A percentile compares a stretch with the other conserved stretches of the same genome.
Evolutionary conservation across 2,888 invertebrate genomes (phyloP).

Genomic region (Hemaris fuciformis): DNA sequence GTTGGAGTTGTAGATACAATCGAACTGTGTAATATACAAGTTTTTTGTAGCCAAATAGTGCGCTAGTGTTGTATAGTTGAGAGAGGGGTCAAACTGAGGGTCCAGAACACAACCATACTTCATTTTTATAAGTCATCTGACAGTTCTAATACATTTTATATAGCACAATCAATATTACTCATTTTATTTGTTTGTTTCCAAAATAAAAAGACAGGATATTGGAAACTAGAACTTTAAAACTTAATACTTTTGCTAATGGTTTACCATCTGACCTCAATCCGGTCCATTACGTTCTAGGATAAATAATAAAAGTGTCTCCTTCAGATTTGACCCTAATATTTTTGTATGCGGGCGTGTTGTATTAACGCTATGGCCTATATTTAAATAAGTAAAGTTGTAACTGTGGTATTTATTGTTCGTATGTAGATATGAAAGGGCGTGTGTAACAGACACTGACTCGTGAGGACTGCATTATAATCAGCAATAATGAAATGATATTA

Average conservation of each 20-base stretch:
- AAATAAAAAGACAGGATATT: no score
- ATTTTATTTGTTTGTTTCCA: no score
- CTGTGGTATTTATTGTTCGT: constrained; percentile 1
- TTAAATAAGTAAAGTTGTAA: neutral
- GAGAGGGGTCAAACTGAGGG: constrained; percentile 1
- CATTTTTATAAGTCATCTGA: no score
- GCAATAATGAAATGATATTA: neutral
- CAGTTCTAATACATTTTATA: no score
- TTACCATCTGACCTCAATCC: neutral
- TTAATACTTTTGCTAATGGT: neutral
- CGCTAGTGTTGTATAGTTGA: neutral
- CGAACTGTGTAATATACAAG: neutral
- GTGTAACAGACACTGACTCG: neutral
- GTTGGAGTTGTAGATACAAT: neutral
- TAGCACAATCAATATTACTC: no score
- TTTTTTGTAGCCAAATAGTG: neutral
- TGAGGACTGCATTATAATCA: neutral
- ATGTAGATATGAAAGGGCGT: neutral
- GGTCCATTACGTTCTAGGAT: neutral
- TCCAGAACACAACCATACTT: neutral
- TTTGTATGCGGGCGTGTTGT: neutral
- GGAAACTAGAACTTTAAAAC: neutral
- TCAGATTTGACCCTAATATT: constrained; percentile 3
- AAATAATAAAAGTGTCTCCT: neutral
- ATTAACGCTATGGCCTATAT: neutral